Evolutionary conservation across 2,797 vertebrate genomes (phyloP).

Genomic region (Lindbergichthys nudifrons): DNA sequence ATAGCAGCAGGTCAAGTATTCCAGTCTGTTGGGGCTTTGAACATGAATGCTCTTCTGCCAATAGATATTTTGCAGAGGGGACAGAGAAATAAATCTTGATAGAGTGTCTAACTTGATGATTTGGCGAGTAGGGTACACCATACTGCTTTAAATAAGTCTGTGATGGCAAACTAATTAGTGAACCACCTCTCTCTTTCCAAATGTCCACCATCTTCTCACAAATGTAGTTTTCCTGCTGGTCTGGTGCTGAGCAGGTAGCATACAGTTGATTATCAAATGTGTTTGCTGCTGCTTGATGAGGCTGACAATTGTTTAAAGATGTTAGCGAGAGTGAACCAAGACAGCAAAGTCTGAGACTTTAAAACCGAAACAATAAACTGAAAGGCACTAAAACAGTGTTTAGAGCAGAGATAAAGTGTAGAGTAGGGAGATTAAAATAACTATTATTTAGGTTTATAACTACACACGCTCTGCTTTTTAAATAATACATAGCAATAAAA

Average conservation of each 20-base stretch:
- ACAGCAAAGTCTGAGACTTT: neutral
- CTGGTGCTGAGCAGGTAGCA: neutral
- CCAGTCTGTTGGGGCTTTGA: too few species aligned
- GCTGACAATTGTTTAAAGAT: neutral
- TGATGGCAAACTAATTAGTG: neutral
- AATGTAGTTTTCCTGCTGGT: neutral
- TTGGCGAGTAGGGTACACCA: too few species aligned
- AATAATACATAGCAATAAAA: neutral
- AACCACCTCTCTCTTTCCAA: neutral
- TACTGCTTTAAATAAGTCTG: too few species aligned
- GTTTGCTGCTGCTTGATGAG: accelerated
- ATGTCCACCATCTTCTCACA: neutral
- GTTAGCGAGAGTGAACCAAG: neutral
- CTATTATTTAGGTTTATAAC: neutral
- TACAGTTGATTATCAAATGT: neutral
- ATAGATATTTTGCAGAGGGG: too few species aligned
- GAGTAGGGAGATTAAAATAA: neutral
- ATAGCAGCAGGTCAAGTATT: too few species aligned
- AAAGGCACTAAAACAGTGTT: neutral
- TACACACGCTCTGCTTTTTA: neutral
- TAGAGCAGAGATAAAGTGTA: neutral
- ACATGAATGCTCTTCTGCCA: too few species aligned
- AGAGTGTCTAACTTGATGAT: too few species aligned
- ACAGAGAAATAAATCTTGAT: too few species aligned
- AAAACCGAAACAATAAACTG: conserved; percentile 1